Conservation (phyloP, 2,113 vertebrate genomes). For the Lanius collurio region DNA sequence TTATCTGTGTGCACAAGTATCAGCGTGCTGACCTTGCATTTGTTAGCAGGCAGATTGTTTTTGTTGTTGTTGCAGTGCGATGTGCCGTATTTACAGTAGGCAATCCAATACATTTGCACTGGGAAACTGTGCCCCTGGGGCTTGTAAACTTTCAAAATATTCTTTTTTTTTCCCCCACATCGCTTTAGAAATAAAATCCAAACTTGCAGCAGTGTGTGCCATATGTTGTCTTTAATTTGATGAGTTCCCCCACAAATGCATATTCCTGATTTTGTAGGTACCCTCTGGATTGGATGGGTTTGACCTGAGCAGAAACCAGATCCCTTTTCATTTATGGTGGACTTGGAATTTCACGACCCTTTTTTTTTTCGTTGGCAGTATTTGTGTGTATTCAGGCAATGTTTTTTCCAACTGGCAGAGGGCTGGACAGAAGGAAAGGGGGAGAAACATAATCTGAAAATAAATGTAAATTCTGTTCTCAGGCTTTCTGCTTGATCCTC, state of each 20-base stretch:
- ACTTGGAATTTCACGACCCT: not conserved
- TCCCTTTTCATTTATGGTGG: not conserved
- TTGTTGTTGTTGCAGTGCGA: slow-evolving; percentile 8
- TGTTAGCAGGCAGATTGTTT: slow-evolving; percentile 16
- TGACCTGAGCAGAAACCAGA: not conserved
- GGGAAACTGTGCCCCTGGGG: not conserved
- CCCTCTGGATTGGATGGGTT: not conserved
- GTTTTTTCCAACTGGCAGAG: not conserved
- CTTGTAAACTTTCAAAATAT: slow-evolving; percentile 23
- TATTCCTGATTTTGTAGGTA: not conserved
- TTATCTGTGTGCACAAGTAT: slow-evolving; percentile 35
- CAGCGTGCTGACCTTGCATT: slow-evolving; percentile 42
- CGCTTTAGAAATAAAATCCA: not conserved
- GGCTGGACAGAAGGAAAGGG: not conserved
- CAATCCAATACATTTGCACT: not conserved
- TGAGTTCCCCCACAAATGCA: not conserved
- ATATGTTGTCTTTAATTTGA: not conserved
- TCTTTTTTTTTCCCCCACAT: not conserved
- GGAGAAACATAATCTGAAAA: not conserved
- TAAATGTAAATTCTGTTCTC: not conserved
- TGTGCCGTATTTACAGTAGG: slow-evolving; percentile 32
- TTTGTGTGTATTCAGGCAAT: not conserved
- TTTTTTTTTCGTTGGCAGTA: not conserved
- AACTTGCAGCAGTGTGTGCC: not conserved
- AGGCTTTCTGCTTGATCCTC: not conserved